Percentiles rank a stretch among this genome's conserved stretches.
phyloP scores from a whole-genome alignment of 2,888 invertebrate species.

The Orthosia cruda region DNA sequence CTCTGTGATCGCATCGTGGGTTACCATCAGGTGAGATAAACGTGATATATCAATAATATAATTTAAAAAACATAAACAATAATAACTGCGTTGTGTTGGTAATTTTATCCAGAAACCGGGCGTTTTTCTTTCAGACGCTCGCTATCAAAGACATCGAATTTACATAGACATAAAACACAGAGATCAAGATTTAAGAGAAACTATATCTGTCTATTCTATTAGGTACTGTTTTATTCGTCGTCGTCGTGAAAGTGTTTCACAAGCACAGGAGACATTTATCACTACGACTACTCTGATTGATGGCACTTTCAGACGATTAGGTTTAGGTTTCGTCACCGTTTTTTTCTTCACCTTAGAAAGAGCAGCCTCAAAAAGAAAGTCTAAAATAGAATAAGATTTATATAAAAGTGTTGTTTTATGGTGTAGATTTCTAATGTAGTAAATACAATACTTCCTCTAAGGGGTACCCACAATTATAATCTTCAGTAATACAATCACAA shows the following conservation, averaged over 20 bases:
- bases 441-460: no score
- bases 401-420: neutral
- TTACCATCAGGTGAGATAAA: no score
- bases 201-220: neutral
- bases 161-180: conserved; percentile 17
- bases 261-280: conserved; percentile 22
- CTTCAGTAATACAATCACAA: no score
- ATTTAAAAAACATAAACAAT: no score
- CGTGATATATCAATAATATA: no score
- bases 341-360: neutral
- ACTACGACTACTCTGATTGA: conserved; percentile 32
- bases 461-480: no score
- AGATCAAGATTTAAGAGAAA: neutral
- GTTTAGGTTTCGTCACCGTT: conserved; percentile 4
- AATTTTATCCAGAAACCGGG: neutral
- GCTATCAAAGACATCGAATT: neutral
- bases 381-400: neutral
- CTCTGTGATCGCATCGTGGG: no score
- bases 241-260: neutral
- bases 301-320: conserved; percentile 27
- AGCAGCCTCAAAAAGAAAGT: neutral
- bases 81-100: neutral
- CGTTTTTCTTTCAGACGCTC: neutral
- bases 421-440: neutral
- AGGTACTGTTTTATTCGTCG: neutral